Conservation (phyloP, 1,140 invertebrate species). For the Heliconius nattereri region DNA sequence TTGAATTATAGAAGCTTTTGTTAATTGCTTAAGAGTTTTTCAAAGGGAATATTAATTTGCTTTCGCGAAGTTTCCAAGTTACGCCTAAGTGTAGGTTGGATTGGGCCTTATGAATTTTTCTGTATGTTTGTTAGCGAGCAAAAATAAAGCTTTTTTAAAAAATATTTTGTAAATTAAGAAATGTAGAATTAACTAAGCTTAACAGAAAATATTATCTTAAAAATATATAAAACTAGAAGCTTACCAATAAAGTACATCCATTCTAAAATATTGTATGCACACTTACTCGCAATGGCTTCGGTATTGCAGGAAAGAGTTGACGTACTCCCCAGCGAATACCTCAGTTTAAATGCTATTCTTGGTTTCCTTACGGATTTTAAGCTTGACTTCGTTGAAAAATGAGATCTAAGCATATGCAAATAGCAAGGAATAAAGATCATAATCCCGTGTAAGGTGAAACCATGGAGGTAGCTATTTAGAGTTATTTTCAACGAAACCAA, state of each 20-base stretch:
- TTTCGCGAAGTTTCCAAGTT: neutral
- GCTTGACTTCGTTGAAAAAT: slow-evolving; percentile 34
- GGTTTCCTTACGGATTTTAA: slow-evolving; percentile 25
- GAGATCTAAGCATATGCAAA: slow-evolving; percentile 27
- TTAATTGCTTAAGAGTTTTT: slow-evolving; percentile 18
- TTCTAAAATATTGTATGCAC: slow-evolving; percentile 3
- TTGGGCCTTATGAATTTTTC: neutral
- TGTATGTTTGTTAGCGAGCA: neutral
- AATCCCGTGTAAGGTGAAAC: slow-evolving; percentile 29
- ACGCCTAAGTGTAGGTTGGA: neutral
- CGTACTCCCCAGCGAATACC: slow-evolving; percentile 28
- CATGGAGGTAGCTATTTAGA: slow-evolving; percentile 43
- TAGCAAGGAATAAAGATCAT: slow-evolving; percentile 40
- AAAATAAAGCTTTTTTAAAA: neutral
- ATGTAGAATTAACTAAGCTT: neutral
- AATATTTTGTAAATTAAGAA: neutral
- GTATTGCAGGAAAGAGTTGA: slow-evolving; percentile 26
- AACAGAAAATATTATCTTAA: neutral
- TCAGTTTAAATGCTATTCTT: slow-evolving; percentile 32
- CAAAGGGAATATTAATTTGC: slow-evolving; percentile 11
- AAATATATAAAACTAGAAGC: slow-evolving; percentile 7
- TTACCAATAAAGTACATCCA: slow-evolving; percentile 13
- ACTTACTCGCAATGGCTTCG: neutral
- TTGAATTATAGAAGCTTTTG: slow-evolving; percentile 25
- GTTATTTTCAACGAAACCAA: slow-evolving; percentile 47